Percentiles rank a stretch among this genome's conserved stretches.
Evolutionary conservation across 2,888 invertebrate genomes (phyloP).

Genomic region (Monochamus alternatus): DNA sequence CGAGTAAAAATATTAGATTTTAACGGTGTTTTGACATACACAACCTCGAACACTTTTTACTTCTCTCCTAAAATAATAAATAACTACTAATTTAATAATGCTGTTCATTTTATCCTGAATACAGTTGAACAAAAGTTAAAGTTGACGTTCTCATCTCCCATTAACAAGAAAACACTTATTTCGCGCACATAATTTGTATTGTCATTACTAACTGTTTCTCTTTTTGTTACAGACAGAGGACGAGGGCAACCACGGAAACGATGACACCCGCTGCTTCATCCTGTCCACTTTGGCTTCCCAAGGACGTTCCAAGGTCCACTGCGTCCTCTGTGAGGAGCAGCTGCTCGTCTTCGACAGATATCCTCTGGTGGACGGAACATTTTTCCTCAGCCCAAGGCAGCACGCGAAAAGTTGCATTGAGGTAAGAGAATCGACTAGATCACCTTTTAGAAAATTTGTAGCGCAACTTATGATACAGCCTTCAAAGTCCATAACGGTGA

Average conservation of each 20-base stretch:
- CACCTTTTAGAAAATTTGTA: too few species aligned
- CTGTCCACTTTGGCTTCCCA: conserved; percentile 94
- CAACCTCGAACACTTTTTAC: too few species aligned
- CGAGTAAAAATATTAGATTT: too few species aligned
- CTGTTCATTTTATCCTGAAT: too few species aligned
- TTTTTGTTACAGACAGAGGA: conserved; percentile 91
- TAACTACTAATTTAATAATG: too few species aligned
- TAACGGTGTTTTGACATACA: too few species aligned
- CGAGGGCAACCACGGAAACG: conserved; percentile 98
- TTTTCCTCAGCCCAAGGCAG: conserved; percentile 96
- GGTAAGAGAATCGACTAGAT: conserved; percentile 73
- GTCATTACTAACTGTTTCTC: conserved; percentile 15
- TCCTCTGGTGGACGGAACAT: conserved; percentile 97
- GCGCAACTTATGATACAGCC: too few species aligned
- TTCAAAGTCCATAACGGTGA: background rate
- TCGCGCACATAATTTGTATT: too few species aligned
- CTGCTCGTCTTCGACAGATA: conserved; percentile 97
- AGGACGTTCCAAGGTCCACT: conserved; percentile 88
- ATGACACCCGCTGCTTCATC: conserved; percentile 97
- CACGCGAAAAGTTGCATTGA: conserved; percentile 91
- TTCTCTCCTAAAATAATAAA: too few species aligned
- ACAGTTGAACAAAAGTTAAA: too few species aligned
- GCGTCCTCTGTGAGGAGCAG: conserved; percentile 90
- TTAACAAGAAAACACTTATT: too few species aligned
- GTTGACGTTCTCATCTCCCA: too few species aligned